Conservation (phyloP, 2,888 invertebrate genomes). For the Gortyna flavago region DNA sequence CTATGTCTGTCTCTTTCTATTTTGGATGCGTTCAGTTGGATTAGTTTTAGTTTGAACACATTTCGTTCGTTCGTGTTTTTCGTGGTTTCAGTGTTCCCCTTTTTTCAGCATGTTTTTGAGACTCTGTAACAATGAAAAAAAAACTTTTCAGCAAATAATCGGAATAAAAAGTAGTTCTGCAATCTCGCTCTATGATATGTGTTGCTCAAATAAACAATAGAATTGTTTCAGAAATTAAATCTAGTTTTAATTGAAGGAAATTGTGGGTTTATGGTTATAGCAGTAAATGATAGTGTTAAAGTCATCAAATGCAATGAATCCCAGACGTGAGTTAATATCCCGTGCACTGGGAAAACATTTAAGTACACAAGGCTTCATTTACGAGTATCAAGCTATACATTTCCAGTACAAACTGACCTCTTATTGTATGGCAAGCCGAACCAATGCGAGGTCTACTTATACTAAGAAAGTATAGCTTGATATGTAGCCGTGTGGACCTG, state of each 20-base stretch:
- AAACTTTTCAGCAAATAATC: background rate
- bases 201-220: conserved; percentile 19
- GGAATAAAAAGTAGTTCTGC: background rate
- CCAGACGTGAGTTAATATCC: background rate
- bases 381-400: no score
- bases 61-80: conserved; percentile 82
- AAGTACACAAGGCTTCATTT: no score
- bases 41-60: conserved; percentile 50
- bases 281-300: conserved; percentile 12
- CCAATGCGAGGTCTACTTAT: no score
- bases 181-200: background rate
- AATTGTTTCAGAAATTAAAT: conserved; percentile 22
- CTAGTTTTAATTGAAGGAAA: background rate
- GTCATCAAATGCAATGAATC: conserved; percentile 12
- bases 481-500: no score
- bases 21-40: conserved; percentile 67
- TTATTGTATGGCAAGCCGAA: no score
- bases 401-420: no score
- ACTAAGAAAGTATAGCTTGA: no score
- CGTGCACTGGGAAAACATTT: no score
- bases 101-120: conserved; percentile 69
- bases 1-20: conserved; percentile 65
- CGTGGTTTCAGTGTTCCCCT: conserved; percentile 71
- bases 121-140: conserved; percentile 76
- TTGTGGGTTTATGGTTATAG: background rate